Evolutionary conservation across 2,888 invertebrate species (phyloP).

Genomic region (Pammene aurita): DNA sequence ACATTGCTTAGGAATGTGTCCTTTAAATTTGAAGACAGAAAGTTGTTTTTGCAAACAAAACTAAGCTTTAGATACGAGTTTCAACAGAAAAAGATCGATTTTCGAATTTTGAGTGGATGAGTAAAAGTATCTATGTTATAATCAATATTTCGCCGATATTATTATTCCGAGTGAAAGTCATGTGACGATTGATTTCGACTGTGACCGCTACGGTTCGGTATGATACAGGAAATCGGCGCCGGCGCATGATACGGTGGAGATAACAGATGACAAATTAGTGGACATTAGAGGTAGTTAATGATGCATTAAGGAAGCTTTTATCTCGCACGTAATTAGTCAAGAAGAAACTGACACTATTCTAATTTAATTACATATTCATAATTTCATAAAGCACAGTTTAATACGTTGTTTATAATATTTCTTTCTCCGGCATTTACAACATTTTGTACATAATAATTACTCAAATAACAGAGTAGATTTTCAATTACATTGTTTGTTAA

Average conservation of each 20-base stretch:
- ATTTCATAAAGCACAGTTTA: background rate
- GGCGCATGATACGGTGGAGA: background rate
- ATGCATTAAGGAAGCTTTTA: conserved; percentile 15
- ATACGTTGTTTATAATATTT: background rate
- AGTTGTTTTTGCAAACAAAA: background rate
- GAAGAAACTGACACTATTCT: background rate
- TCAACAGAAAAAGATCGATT: background rate
- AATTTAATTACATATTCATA: too few species aligned
- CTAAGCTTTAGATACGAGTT: background rate
- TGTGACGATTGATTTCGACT: conserved; percentile 20
- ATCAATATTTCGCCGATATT: conserved; percentile 47
- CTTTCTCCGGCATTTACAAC: too few species aligned
- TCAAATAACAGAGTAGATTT: too few species aligned
- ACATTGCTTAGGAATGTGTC: background rate
- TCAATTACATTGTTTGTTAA: too few species aligned
- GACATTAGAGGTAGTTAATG: conserved; percentile 3
- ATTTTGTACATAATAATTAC: too few species aligned
- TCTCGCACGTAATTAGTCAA: conserved; percentile 5
- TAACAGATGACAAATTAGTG: conserved; percentile 10
- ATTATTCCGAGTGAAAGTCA: conserved; percentile 49
- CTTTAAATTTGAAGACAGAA: background rate
- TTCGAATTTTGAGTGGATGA: conserved; percentile 39
- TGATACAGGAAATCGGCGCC: background rate
- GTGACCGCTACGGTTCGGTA: conserved; percentile 18
- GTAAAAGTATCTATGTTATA: conserved; percentile 47